Evolutionary conservation across 2,797 vertebrate genomes (phyloP).

Genomic region (Acanthurus lineatus): DNA sequence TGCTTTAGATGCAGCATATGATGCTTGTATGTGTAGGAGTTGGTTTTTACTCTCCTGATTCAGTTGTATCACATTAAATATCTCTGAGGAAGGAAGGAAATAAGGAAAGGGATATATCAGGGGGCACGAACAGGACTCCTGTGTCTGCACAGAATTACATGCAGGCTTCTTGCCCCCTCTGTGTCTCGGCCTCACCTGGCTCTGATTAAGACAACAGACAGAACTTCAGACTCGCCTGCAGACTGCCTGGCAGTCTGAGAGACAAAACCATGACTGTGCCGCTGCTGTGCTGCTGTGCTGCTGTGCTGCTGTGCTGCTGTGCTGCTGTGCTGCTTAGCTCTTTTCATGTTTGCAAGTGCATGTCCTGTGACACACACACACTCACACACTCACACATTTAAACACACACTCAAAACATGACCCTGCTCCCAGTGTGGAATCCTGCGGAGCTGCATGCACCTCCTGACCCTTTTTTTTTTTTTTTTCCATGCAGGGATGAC

Average conservation of each 20-base stretch:
- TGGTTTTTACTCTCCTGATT: neutral
- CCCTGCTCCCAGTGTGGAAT: slow-evolving; percentile 21
- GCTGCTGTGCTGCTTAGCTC: slow-evolving; percentile 28
- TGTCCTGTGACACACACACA: slow-evolving; percentile 11
- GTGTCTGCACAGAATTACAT: slow-evolving; percentile 56
- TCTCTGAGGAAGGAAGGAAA: slow-evolving; percentile 14
- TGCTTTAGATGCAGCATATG: neutral
- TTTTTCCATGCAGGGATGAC: slow-evolving; percentile 7
- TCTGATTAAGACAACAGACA: slow-evolving; percentile 74
- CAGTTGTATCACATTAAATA: slow-evolving; percentile 5
- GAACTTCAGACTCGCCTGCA: slow-evolving; percentile 56
- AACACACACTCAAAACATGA: slow-evolving; percentile 38
- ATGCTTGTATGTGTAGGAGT: neutral
- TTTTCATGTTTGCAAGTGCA: slow-evolving; percentile 46
- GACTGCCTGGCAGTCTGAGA: slow-evolving; percentile 59
- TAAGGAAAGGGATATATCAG: slow-evolving; percentile 23
- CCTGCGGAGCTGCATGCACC: slow-evolving; percentile 15
- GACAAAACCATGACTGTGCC: slow-evolving; percentile 65
- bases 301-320: slow-evolving; percentile 20
- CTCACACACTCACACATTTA: slow-evolving; percentile 1
- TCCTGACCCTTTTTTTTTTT: neutral
- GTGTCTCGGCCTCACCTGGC: slow-evolving; percentile 72
- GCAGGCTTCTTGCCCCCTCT: slow-evolving; percentile 32
- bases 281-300: slow-evolving; percentile 13
- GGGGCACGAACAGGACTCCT: slow-evolving; percentile 58